Evolutionary conservation across 2,113 vertebrate genomes (phyloP).

Genomic region (Suricata suricatta): DNA sequence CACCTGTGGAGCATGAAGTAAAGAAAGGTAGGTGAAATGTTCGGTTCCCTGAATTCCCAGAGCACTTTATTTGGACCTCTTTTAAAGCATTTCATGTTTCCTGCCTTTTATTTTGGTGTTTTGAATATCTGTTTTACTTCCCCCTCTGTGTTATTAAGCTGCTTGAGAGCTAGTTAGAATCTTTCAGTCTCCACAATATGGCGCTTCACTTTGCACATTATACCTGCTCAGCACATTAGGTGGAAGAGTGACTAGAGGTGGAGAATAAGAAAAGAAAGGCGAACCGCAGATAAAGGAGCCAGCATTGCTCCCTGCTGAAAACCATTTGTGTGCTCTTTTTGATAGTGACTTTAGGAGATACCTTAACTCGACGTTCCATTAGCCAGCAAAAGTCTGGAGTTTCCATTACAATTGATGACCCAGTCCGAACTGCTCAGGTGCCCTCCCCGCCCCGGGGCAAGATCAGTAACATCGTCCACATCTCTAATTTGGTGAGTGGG

Average conservation of each 20-base stretch:
- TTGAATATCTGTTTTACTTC: background rate
- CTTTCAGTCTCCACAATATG: background rate
- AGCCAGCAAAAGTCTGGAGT: slow-evolving; percentile 93
- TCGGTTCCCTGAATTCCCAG: background rate
- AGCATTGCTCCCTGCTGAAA: background rate
- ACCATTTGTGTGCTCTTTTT: background rate
- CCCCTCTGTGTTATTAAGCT: background rate
- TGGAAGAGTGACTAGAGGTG: background rate
- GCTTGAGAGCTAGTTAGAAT: background rate
- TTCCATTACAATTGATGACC: slow-evolving; percentile 93
- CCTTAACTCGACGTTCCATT: slow-evolving; percentile 92
- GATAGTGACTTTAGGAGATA: slow-evolving; percentile 90
- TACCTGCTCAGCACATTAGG: background rate
- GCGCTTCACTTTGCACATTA: background rate
- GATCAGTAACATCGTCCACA: slow-evolving; percentile 90
- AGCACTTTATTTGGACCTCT: background rate
- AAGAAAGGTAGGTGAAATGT: slow-evolving; percentile 86
- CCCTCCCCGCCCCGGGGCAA: slow-evolving; percentile 91
- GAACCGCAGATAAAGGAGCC: background rate
- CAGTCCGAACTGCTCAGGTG: slow-evolving; percentile 87
- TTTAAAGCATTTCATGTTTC: background rate
- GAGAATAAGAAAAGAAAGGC: background rate
- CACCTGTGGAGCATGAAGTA: slow-evolving; percentile 84
- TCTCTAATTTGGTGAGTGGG: slow-evolving; percentile 92
- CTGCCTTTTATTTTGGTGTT: background rate